Evolutionary conservation across 2,113 vertebrate species (phyloP).

Genomic region (Mirounga angustirostris): DNA sequence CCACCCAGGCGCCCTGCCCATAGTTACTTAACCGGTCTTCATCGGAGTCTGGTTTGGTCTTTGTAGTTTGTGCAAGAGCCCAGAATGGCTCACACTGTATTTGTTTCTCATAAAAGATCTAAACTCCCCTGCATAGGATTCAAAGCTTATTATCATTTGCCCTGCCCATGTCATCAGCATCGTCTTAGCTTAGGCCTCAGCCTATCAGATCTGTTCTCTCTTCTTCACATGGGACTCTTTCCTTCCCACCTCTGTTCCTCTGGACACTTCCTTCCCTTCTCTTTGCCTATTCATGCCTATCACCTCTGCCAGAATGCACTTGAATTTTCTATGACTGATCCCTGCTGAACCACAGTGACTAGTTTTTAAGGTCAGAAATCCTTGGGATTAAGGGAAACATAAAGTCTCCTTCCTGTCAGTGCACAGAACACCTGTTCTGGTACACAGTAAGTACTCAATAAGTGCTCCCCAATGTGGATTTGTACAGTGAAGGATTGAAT

Average conservation of each 20-base stretch:
- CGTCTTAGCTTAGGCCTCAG: accelerated
- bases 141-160: neutral
- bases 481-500: neutral
- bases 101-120: neutral
- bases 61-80: neutral
- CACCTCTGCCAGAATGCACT: neutral
- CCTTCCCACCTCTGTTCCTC: neutral
- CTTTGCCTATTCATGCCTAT: neutral
- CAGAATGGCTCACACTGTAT: neutral
- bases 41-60: neutral
- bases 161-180: accelerated
- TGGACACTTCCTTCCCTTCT: neutral
- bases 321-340: neutral
- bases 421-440: neutral
- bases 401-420: neutral
- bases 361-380: neutral
- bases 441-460: neutral
- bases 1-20: neutral
- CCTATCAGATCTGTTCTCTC: neutral
- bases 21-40: neutral
- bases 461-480: neutral
- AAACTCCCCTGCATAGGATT: neutral
- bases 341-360: neutral
- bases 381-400: neutral
- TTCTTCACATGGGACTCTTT: neutral